Evolutionary conservation across 2,797 vertebrate species (phyloP).

Genomic region (Enteromius paludinosus): DNA sequence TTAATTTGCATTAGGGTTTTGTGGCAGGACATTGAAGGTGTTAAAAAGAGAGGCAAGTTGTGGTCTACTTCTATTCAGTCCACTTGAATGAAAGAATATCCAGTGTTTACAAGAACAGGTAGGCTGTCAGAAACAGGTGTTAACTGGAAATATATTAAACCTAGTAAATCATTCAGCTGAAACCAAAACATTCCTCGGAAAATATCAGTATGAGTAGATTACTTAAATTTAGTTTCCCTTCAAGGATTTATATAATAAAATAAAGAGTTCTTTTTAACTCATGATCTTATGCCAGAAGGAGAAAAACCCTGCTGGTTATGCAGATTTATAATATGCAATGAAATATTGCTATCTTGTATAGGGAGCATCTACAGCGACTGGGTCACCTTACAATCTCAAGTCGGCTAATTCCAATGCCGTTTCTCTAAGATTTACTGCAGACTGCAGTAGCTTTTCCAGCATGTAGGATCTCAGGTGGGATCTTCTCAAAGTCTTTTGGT

Average conservation of each 20-base stretch:
- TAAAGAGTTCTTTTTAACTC: background rate
- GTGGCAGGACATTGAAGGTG: background rate
- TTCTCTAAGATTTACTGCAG: slow-evolving; percentile 26
- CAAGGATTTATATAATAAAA: slow-evolving; percentile 15
- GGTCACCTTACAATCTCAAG: slow-evolving; percentile 14
- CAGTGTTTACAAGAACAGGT: slow-evolving; percentile 28
- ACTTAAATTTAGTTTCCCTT: background rate
- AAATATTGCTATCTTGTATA: slow-evolving; percentile 1
- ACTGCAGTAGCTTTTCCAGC: slow-evolving; percentile 21
- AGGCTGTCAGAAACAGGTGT: slow-evolving; percentile 41
- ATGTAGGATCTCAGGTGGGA: slow-evolving; percentile 34
- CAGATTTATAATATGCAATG: slow-evolving; percentile 26
- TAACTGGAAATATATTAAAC: slow-evolving; percentile 2
- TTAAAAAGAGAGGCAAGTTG: background rate
- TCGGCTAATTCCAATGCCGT: background rate
- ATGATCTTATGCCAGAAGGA: background rate
- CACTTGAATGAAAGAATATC: slow-evolving; percentile 18
- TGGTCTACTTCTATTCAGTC: background rate
- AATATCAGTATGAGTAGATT: background rate
- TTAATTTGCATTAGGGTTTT: slow-evolving; percentile 5
- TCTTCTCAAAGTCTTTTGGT: slow-evolving; percentile 22
- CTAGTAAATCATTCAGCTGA: background rate
- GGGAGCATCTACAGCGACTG: background rate
- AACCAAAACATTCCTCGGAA: background rate
- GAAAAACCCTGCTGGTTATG: slow-evolving; percentile 13